Conservation (phyloP, 2,113 vertebrate genomes). For the Psophia crepitans region DNA sequence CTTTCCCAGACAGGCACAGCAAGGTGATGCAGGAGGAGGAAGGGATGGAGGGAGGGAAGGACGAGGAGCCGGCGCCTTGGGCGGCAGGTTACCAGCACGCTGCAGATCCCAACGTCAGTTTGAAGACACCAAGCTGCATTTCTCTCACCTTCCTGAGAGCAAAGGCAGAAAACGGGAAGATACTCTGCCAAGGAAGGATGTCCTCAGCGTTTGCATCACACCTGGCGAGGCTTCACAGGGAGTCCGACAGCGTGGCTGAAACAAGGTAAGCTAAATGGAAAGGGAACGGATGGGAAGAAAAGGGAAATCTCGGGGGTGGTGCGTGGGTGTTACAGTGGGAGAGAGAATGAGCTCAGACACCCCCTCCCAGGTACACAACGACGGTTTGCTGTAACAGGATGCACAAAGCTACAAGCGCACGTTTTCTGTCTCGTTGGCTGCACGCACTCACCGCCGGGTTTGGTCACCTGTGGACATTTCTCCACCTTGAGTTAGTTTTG, state of each 20-base stretch:
- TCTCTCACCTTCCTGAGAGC: neutral
- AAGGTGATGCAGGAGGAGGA: neutral
- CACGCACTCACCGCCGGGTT: neutral
- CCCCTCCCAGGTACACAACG: neutral
- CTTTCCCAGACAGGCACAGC: neutral
- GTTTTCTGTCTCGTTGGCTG: neutral
- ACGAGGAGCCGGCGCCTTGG: rapidly evolving
- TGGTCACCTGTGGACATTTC: too few species aligned
- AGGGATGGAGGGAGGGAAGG: neutral
- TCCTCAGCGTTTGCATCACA: neutral
- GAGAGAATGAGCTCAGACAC: neutral
- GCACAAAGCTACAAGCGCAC: neutral
- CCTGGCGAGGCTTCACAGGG: neutral
- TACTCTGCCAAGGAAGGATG: neutral
- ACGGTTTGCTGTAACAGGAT: neutral
- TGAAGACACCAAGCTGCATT: neutral
- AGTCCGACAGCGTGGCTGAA: neutral
- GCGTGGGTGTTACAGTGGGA: neutral
- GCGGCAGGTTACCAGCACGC: neutral
- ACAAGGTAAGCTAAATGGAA: neutral
- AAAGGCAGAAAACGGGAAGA: neutral
- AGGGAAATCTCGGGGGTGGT: neutral
- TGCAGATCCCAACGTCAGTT: rapidly evolving
- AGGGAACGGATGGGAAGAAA: neutral
- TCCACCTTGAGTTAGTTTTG: neutral